Evolutionary conservation across 1,140 invertebrate genomes (phyloP).

Genomic region (Cherax quadricarinatus): DNA sequence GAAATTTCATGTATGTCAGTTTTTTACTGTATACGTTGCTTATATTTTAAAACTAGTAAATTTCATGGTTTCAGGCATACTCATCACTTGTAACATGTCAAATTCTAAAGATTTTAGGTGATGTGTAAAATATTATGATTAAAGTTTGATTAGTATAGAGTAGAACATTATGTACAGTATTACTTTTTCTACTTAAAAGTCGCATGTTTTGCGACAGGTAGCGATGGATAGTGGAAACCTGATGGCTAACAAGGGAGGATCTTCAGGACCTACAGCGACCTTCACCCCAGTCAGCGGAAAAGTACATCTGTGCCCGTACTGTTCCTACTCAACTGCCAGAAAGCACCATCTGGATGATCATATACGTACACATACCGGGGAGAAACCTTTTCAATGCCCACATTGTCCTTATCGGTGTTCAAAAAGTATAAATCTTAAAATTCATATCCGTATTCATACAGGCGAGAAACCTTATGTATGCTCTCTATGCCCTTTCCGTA

Average conservation of each 20-base stretch:
- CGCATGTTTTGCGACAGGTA: constrained; percentile 36
- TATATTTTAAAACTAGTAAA: too few relatives aligned
- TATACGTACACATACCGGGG: constrained; percentile 40
- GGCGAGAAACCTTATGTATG: constrained; percentile 32
- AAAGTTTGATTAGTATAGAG: neutral
- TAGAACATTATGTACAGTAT: neutral
- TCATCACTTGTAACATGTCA: too few relatives aligned
- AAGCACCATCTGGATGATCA: constrained; percentile 35
- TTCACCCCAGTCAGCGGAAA: constrained; percentile 20
- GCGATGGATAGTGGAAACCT: neutral
- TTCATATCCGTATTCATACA: constrained; percentile 26
- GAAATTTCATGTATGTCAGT: too few relatives aligned
- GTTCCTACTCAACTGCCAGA: constrained; percentile 29
- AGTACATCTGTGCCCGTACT: constrained; percentile 18
- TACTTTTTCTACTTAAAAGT: constrained; percentile 19
- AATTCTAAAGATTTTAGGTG: too few relatives aligned
- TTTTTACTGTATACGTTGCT: too few relatives aligned
- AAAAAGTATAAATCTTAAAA: constrained; percentile 34
- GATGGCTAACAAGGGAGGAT: neutral
- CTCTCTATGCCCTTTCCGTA: constrained; percentile 18
- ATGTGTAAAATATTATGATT: too few relatives aligned
- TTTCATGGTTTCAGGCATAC: too few relatives aligned
- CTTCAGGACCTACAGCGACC: neutral
- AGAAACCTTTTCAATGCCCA: constrained; percentile 34
- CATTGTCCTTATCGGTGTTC: constrained; percentile 44